Base-by-base conservation (phyloP, 53 echinoderm and acorn worm genomes). In the Mesocentrotus franciscanus region DNA sequence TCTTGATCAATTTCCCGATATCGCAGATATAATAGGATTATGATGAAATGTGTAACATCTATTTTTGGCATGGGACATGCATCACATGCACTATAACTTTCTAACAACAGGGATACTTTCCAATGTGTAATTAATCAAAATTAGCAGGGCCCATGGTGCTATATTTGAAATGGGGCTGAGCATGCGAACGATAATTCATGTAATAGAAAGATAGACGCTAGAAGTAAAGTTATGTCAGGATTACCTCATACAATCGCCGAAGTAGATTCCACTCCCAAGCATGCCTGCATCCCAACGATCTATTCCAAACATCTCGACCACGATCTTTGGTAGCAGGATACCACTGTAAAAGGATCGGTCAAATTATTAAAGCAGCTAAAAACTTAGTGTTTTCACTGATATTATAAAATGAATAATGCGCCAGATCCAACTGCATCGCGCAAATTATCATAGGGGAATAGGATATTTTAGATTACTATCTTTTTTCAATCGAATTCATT, bases 241-340 rank as follows among this genome's bases (percentile, higher is more conserved):
- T 22, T 96, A 98, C 98, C 98, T 98, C 26, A 72, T 79, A 90
- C 89, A 61, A 91, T 98, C 98, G 11, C 96, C 97, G 92, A 98
- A 98, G 90, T 98, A 98, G 61, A 98, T 95, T 11, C 98, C 98
- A 78, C 96, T 95, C 27, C 98, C 98, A 62, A 98, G 95, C 95
- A 96, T 96, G 16, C 98, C 98, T 17, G 97, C 97, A 94, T 98
- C 98, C 62, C 96, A 95, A n/a, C 97, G 96, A 27, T 95, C 93
- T 10, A 96, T 93, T 16, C 98, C 98, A 84, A 96, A 97, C 95
- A 96, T 96, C 66, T 96, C 96, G 0, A 97, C 96, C 34, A 98
- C 98, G 68, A 98, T 97, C 92, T 98, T 98, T 10, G 98, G 98
- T 32, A 97, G 95, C 11, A 98, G 90, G 60, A 98, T 90, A 62